Evolutionary conservation across 2,888 invertebrate species (phyloP).

Genomic region (Callosobruchus maculatus): DNA sequence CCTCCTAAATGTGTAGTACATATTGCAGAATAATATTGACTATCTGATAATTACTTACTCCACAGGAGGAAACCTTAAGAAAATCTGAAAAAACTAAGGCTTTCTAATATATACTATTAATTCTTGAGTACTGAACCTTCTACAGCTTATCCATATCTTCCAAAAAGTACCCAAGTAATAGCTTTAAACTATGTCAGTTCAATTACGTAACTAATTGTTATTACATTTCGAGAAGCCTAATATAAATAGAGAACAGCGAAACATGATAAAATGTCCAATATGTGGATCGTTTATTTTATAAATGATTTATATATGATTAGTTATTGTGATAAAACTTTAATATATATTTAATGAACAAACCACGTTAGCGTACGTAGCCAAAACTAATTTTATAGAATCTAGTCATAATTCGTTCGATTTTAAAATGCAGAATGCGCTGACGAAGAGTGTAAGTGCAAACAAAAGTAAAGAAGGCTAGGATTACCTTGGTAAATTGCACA

Average conservation of each 20-base stretch:
- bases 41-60: no score
- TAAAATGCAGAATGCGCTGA: neutral
- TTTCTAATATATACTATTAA: neutral
- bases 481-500: no score
- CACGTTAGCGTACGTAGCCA: constrained; percentile 21
- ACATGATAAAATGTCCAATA: constrained; percentile 7
- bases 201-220: constrained; percentile 4
- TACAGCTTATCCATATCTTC: neutral
- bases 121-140: neutral
- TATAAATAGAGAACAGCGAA: neutral
- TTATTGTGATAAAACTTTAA: constrained; percentile 28
- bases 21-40: no score
- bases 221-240: constrained; percentile 3
- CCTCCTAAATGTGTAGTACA: no score
- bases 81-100: no score
- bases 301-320: constrained; percentile 20
- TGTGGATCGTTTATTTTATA: constrained; percentile 17
- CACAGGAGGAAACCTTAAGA: no score
- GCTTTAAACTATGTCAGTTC: neutral
- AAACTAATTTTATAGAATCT: constrained; percentile 27
- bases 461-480: neutral
- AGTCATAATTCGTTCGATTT: neutral
- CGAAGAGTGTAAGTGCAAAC: constrained; percentile 3
- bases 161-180: neutral
- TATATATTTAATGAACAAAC: constrained; percentile 22